Evolutionary conservation across 1,140 invertebrate genomes (phyloP).

Genomic region (Andricus grossulariae): DNA sequence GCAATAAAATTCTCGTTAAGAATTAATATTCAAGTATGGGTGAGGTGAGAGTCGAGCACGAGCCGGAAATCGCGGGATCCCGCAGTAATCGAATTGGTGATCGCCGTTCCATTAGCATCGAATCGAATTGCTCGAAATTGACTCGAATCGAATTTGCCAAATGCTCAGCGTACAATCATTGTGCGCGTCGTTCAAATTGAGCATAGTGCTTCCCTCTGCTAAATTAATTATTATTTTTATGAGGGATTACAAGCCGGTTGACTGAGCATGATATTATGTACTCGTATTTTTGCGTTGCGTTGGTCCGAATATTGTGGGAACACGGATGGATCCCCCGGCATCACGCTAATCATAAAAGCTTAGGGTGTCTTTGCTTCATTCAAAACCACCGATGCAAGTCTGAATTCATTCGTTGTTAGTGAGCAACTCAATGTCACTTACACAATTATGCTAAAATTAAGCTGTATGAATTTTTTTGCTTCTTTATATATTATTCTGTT

Average conservation of each 20-base stretch:
- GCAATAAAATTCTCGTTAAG: constrained; percentile 27
- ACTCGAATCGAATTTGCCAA: constrained; percentile 60
- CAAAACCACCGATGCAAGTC: not conserved
- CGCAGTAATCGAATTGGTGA: constrained; percentile 52
- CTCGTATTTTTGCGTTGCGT: constrained; percentile 44
- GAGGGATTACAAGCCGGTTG: constrained; percentile 50
- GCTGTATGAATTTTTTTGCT: not conserved
- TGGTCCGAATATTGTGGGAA: constrained; percentile 35
- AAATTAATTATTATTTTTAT: constrained; percentile 62
- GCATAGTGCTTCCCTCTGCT: constrained; percentile 50
- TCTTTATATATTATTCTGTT: too few relatives aligned
- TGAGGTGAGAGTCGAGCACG: constrained; percentile 36
- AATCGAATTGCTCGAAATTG: constrained; percentile 60
- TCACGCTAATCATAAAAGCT: not conserved
- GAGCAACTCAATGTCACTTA: not conserved
- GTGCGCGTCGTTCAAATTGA: constrained; percentile 52
- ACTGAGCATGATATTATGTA: too few relatives aligned
- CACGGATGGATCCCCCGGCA: not conserved
- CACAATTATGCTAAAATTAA: not conserved
- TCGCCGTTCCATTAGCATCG: constrained; percentile 59
- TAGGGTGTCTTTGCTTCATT: constrained; percentile 8
- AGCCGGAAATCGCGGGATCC: constrained; percentile 37
- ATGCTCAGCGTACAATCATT: constrained; percentile 57
- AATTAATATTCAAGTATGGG: constrained; percentile 9
- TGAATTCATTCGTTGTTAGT: constrained; percentile 26